Percentiles rank a stretch among this genome's conserved stretches.
phyloP scores from a whole-genome alignment of 2,797 vertebrate species.

The Chaunax sp. region DNA sequence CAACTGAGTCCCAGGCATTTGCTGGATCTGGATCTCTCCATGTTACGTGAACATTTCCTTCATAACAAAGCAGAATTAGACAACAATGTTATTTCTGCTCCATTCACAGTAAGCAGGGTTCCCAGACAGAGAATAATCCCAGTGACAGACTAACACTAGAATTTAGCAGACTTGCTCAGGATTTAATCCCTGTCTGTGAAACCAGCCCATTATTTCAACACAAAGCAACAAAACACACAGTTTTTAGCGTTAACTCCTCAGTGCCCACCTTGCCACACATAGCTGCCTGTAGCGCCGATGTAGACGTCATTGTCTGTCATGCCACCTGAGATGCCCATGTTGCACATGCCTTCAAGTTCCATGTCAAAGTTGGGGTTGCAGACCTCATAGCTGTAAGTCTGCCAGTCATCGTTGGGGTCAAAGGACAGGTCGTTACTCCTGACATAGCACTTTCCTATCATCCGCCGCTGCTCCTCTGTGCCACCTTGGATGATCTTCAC shows the following conservation, averaged over 20 bases:
- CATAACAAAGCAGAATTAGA: constrained; percentile 36
- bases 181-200: constrained; percentile 41
- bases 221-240: constrained; percentile 21
- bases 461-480: constrained; percentile 85
- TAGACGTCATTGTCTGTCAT: constrained; percentile 87
- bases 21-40: constrained; percentile 82
- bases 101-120: constrained; percentile 21
- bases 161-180: constrained; percentile 15
- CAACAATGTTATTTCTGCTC: constrained; percentile 23
- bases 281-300: constrained; percentile 89
- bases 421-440: constrained; percentile 88
- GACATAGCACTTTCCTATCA: constrained; percentile 94
- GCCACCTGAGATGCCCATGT: constrained; percentile 91
- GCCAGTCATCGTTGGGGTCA: constrained; percentile 88
- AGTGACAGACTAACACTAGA: constrained; percentile 22
- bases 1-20: constrained; percentile 77
- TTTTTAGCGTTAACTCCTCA: constrained; percentile 5
- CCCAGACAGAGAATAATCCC: constrained; percentile 44
- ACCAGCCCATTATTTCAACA: constrained; percentile 45
- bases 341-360: constrained; percentile 89
- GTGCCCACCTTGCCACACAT: constrained; percentile 90
- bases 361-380: constrained; percentile 87
- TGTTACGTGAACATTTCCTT: constrained; percentile 89
- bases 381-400: constrained; percentile 86
- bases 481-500: constrained; percentile 83